Percentiles rank a stretch among this genome's conserved stretches.
Evolutionary conservation across 64 coral and sea anemone genomes (phyloP).

Genomic region (Trachythela sp.): DNA sequence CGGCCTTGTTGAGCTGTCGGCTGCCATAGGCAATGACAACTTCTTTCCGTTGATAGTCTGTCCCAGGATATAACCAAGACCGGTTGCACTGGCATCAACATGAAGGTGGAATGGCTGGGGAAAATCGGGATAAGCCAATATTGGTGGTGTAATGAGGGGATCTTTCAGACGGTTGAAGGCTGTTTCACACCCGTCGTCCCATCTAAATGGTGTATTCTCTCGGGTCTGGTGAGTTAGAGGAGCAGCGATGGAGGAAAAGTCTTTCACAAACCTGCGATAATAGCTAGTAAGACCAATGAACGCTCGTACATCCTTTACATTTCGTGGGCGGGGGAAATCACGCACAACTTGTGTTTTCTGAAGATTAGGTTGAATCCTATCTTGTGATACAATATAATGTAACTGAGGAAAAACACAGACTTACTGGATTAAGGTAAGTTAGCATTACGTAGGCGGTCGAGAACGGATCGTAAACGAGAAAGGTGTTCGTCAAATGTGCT

Average conservation of each 20-base stretch:
- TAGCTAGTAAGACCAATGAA: background rate
- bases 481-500: background rate
- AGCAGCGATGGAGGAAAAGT: background rate
- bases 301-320: background rate
- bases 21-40: conserved; percentile 5
- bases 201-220: background rate
- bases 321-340: conserved; percentile 7
- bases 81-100: background rate
- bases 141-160: background rate
- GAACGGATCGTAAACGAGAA: background rate
- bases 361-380: background rate
- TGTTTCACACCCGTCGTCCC: background rate
- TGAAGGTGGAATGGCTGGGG: background rate
- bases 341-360: background rate
- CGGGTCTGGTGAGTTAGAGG: background rate
- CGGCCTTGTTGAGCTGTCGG: background rate
- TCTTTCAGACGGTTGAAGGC: background rate
- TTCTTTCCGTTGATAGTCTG: background rate
- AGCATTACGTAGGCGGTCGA: background rate
- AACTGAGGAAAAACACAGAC: background rate
- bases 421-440: background rate
- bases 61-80: background rate
- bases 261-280: background rate
- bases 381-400: background rate
- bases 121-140: background rate